Evolutionary conservation across 2,797 vertebrate species (phyloP).

Genomic region (Choloepus didactylus): DNA sequence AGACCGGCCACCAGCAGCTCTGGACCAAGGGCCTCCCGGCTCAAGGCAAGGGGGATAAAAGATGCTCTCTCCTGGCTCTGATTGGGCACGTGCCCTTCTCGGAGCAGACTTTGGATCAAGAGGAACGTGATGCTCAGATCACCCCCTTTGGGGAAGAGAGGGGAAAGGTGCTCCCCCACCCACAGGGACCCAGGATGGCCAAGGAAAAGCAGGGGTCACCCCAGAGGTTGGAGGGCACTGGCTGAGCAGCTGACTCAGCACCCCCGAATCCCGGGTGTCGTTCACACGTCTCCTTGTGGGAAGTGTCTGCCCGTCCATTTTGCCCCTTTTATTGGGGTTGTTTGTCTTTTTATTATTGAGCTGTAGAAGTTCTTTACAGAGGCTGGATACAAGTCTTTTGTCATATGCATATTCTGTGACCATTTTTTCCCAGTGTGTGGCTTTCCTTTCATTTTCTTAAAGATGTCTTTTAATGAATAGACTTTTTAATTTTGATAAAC

Average conservation of each 20-base stretch:
- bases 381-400: neutral
- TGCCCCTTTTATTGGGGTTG: no score
- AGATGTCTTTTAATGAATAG: neutral
- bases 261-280: rapidly evolving
- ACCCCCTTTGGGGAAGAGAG: neutral
- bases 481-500: neutral
- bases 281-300: neutral
- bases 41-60: neutral
- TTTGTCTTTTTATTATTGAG: neutral
- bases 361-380: neutral
- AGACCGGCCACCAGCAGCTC: neutral
- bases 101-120: neutral
- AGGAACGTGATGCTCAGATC: neutral
- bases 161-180: neutral
- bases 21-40: neutral
- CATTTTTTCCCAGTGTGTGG: neutral
- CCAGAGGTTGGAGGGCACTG: rapidly evolving
- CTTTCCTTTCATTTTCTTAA: neutral
- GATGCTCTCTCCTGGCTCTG: neutral
- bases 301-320: neutral
- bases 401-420: rapidly evolving
- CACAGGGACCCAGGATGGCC: neutral
- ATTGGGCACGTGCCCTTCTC: rapidly evolving
- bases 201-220: neutral
- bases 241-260: rapidly evolving